Evolutionary conservation across 2,113 vertebrate genomes (phyloP).

Genomic region (Eolophus roseicapilla): DNA sequence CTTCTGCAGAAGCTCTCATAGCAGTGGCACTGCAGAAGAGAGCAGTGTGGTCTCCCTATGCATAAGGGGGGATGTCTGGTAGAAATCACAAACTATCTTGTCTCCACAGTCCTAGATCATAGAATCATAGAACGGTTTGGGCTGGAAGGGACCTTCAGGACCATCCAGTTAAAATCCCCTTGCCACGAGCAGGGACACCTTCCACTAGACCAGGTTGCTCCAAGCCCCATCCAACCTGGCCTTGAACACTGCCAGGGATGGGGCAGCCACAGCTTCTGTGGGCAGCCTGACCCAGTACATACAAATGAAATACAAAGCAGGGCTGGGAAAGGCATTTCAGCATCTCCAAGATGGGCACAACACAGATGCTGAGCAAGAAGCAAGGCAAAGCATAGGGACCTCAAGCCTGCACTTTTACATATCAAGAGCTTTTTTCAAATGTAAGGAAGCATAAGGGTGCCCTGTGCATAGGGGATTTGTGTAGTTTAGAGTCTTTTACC

Average conservation of each 20-base stretch:
- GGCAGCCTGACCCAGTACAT: not conserved
- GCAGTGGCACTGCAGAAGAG: not conserved
- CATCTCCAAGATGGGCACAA: not conserved
- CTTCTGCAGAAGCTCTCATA: not conserved
- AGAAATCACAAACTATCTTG: not conserved
- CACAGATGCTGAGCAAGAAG: not conserved
- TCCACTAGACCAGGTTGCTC: not conserved
- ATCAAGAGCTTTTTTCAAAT: not conserved
- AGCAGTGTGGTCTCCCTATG: not conserved
- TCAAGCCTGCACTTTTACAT: rapidly evolving
- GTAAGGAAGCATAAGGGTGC: not conserved
- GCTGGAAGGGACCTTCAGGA: not conserved
- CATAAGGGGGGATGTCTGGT: not conserved
- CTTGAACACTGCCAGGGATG: not conserved
- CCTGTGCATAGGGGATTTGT: not conserved
- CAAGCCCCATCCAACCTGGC: not conserved
- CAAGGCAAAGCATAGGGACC: rapidly evolving
- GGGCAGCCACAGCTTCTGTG: not conserved
- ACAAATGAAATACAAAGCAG: not conserved
- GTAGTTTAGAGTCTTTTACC: not conserved
- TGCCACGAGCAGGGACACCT: not conserved
- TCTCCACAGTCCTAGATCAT: not conserved
- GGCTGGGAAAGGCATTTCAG: not conserved
- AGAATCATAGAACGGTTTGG: not conserved
- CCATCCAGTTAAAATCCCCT: not conserved